Conservation (phyloP, 2,888 invertebrate species). For the Eristalinus aeneus region DNA sequence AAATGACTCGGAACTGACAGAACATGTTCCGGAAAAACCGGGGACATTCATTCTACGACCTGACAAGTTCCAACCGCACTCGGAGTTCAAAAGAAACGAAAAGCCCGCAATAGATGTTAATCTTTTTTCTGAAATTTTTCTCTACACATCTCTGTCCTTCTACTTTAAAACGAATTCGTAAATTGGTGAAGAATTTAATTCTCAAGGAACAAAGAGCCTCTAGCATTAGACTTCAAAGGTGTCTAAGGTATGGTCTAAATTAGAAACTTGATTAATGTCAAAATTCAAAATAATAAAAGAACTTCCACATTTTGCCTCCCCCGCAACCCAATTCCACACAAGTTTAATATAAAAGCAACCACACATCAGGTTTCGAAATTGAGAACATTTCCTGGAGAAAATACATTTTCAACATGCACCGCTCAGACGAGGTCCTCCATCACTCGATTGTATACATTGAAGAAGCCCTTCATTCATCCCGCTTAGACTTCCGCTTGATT, state of each 20-base stretch:
- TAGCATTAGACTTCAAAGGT: background rate
- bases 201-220: too few relatives aligned
- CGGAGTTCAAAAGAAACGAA: too few relatives aligned
- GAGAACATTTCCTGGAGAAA: background rate
- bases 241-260: background rate
- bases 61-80: too few relatives aligned
- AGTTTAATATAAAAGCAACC: background rate
- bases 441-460: background rate
- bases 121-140: too few relatives aligned
- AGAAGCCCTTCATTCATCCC: background rate
- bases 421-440: background rate
- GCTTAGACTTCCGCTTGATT: background rate
- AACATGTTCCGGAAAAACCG: too few relatives aligned
- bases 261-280: too few relatives aligned
- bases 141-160: too few relatives aligned
- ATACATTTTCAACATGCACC: background rate
- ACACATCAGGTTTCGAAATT: background rate
- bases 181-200: too few relatives aligned
- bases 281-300: background rate
- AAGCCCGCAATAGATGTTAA: too few relatives aligned
- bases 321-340: background rate
- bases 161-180: too few relatives aligned
- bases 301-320: background rate
- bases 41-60: too few relatives aligned
- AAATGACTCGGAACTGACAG: too few relatives aligned